Base-by-base conservation (phyloP, 1,140 invertebrate genomes). In the Drosophila elegans region DNA sequence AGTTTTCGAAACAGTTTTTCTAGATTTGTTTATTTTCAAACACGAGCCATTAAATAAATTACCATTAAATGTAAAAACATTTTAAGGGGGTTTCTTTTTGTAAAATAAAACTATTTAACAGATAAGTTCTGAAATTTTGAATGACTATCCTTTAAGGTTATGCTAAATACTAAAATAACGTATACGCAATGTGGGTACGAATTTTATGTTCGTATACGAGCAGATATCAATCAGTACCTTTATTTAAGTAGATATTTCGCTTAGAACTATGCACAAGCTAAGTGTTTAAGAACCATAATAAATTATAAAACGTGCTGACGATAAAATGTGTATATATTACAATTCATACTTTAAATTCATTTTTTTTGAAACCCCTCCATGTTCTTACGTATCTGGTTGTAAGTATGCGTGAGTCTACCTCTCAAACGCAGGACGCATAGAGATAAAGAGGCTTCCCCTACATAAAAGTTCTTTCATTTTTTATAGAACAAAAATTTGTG, bases 331-430 rank as follows among this genome's bases (percentile, higher is more conserved):
- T 16, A 16, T 21, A 52, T 21, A 16, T 16, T 52, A 34, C 48
- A 13, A 62, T 29, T 63, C 29, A 13, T 34, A 60, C n/a, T 63
- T 60, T 10, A 60, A 63, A 42, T 29, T 60, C 34, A 44, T 41
- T 41, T 48, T 54, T 54, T 39, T 36, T 12, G 13, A 38, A n/a
- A n/a, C 4, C 12, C 49, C 39, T 21, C 12, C 12, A 32, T 21
- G n/a, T 29, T 32, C 32, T n/a, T 56, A 57, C 10, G 29, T 57
- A 11, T 69, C 25, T 55, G 46, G 12, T 16, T 57, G 7, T 44
- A 36, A 39, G 56, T 63, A 48, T 42, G 63, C 69, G 44, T 81
- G 62, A 75, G 74, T 76, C 46, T 64, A 72, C 44, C 66, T 69
- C 49, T 13, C 57, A 55, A 39, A 62, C 69, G 57, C 53, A 61